A percentile compares a stretch with the other conserved stretches of the same genome.
Evolutionary conservation across 2,888 invertebrate species (phyloP).

Genomic region (Chloroclystis v-ata): DNA sequence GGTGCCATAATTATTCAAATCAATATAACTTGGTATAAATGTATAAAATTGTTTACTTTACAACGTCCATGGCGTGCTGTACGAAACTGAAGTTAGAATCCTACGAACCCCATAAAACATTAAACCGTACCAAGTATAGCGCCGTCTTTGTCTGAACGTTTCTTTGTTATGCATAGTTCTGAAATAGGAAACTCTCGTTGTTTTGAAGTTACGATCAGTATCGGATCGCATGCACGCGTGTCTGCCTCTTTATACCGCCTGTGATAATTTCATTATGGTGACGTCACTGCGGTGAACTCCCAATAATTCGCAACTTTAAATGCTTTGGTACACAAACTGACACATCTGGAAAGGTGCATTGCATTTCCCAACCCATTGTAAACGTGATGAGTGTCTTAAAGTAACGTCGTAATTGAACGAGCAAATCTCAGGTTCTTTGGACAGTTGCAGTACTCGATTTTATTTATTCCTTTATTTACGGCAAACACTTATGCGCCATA

Average conservation of each 20-base stretch:
- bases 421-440: no score
- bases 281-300: slow-evolving; percentile 51
- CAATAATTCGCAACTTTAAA: slow-evolving; percentile 49
- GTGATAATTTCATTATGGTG: slow-evolving; percentile 59
- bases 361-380: slow-evolving; percentile 9
- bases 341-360: slow-evolving; percentile 41
- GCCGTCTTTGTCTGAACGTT: neutral
- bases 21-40: no score
- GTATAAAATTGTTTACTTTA: neutral
- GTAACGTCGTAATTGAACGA: no score
- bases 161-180: slow-evolving; percentile 1
- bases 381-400: no score
- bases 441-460: no score
- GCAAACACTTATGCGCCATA: no score
- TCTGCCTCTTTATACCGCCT: slow-evolving; percentile 58
- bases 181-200: neutral
- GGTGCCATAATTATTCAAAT: no score
- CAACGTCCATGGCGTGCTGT: neutral
- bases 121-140: neutral
- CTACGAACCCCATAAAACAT: neutral
- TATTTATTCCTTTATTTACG: no score
- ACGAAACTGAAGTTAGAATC: neutral
- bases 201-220: slow-evolving; percentile 35
- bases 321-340: slow-evolving; percentile 43
- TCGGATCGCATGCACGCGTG: slow-evolving; percentile 57